phyloP scores from a whole-genome alignment of 1,140 invertebrate genomes.

The Telenomus remus region DNA sequence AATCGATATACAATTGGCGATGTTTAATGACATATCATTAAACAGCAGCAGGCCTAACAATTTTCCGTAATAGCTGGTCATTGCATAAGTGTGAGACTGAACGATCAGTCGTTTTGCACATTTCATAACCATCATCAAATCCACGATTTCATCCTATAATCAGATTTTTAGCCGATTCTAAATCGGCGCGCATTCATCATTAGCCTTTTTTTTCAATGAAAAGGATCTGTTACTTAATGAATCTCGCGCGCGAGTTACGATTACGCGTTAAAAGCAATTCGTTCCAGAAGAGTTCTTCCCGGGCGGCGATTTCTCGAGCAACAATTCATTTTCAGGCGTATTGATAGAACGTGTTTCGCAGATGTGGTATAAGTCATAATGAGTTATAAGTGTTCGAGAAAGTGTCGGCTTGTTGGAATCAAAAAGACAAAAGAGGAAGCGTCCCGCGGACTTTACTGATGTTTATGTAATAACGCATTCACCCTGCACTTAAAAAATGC shows the following conservation, averaged over 20 bases:
- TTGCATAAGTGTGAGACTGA: too few species aligned
- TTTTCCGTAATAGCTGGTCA: too few species aligned
- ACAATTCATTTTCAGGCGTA: slow-evolving; percentile 32
- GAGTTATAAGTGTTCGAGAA: slow-evolving; percentile 37
- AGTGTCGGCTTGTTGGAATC: slow-evolving; percentile 19
- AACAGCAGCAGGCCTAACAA: too few species aligned
- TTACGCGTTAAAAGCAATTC: slow-evolving; percentile 32
- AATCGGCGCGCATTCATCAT: neutral
- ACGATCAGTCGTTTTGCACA: too few species aligned
- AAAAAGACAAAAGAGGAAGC: slow-evolving; percentile 53
- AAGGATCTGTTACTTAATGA: slow-evolving; percentile 34
- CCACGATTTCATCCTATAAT: neutral
- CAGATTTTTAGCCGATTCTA: neutral
- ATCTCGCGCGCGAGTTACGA: slow-evolving; percentile 9
- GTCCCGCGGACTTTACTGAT: slow-evolving; percentile 29
- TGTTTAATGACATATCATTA: too few species aligned
- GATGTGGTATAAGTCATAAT: slow-evolving; percentile 46
- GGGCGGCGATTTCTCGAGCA: slow-evolving; percentile 19
- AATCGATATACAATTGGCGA: too few species aligned
- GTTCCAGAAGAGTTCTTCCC: slow-evolving; percentile 30
- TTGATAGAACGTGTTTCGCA: slow-evolving; percentile 43
- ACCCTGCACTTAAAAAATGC: slow-evolving; percentile 15
- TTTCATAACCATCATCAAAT: neutral
- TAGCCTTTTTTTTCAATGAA: neutral
- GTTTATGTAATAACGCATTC: slow-evolving; percentile 30